A percentile compares a stretch with the other conserved stretches of the same genome.
These are phyloP conservation scores for Leptothorax acervorum DNA, from an alignment of 2,888 invertebrate genomes.

Conservation along the genomic window DNA sequence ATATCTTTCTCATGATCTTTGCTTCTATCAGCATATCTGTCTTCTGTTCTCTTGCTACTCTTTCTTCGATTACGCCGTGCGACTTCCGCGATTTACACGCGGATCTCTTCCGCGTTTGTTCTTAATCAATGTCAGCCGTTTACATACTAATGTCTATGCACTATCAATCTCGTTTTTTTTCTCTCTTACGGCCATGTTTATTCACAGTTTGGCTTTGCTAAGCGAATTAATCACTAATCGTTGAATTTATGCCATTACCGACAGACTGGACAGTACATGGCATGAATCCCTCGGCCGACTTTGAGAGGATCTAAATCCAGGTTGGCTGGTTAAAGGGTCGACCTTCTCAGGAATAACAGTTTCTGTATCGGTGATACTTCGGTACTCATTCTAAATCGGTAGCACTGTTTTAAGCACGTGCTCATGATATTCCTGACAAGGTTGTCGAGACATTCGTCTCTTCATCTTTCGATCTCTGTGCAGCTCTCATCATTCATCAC, in stretches of 20 bases:
- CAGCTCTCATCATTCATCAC: slow-evolving; percentile 2
- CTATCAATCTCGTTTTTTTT: not conserved
- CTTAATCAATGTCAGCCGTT: slow-evolving; percentile 9
- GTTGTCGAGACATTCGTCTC: not conserved
- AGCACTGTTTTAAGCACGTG: not conserved
- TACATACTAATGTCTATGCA: slow-evolving; percentile 18
- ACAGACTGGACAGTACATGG: slow-evolving; percentile 38
- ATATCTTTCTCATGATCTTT: slow-evolving; percentile 4
- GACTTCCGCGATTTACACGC: not conserved
- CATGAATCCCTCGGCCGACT: slow-evolving; percentile 12
- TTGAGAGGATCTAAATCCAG: not conserved
- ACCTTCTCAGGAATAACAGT: slow-evolving; percentile 35
- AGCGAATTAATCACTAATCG: slow-evolving; percentile 43
- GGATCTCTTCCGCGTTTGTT: slow-evolving; percentile 5
- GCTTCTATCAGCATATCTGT: not conserved
- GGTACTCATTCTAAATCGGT: not conserved
- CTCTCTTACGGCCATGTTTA: slow-evolving; percentile 18
- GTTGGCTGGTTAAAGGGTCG: not conserved
- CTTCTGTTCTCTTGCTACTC: slow-evolving; percentile 2
- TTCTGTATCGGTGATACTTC: not conserved
- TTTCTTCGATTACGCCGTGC: not conserved
- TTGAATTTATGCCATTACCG: slow-evolving; percentile 27
- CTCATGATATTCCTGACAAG: slow-evolving; percentile 6
- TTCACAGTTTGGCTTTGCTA: slow-evolving; percentile 35
- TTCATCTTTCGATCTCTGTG: not conserved